These are phyloP conservation scores for Bagarius yarrelli DNA, from an alignment of 2,113 vertebrate species.

Conservation along the genomic window DNA sequence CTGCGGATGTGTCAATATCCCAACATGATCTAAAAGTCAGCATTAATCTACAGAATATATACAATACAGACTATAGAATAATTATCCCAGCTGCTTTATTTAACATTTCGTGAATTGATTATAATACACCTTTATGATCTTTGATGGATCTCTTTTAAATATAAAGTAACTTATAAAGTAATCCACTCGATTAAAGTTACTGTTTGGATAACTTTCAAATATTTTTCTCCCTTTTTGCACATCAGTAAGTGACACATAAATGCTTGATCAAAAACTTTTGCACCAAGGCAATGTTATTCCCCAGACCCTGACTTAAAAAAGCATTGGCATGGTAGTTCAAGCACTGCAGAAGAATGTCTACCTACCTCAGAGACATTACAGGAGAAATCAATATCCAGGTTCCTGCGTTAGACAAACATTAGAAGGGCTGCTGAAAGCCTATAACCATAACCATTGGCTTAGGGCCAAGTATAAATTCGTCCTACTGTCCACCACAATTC, in stretches of 20 bases:
- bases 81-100: too few species aligned
- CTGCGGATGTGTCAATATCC: too few species aligned
- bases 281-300: constrained; percentile 84
- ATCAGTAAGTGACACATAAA: constrained; percentile 74
- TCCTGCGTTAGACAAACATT: constrained; percentile 90
- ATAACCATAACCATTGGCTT: constrained; percentile 81
- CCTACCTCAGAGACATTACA: constrained; percentile 96
- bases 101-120: too few species aligned
- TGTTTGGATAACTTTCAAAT: too few species aligned
- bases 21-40: too few species aligned
- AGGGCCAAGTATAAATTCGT: constrained; percentile 86
- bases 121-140: too few species aligned
- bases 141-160: too few species aligned
- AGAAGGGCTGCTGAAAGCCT: constrained; percentile 82
- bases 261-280: constrained; percentile 65
- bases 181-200: too few species aligned
- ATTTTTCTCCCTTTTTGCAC: constrained; percentile 2
- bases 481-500: constrained; percentile 82
- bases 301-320: constrained; percentile 88
- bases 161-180: too few species aligned
- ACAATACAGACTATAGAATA: too few species aligned
- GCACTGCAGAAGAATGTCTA: constrained; percentile 89
- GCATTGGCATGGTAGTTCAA: constrained; percentile 87
- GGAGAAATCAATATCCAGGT: constrained; percentile 94
- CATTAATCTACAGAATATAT: too few species aligned